These are phyloP conservation scores for Trachops cirrhosus DNA, from an alignment of 2,797 vertebrate species.

Conservation along the genomic window DNA sequence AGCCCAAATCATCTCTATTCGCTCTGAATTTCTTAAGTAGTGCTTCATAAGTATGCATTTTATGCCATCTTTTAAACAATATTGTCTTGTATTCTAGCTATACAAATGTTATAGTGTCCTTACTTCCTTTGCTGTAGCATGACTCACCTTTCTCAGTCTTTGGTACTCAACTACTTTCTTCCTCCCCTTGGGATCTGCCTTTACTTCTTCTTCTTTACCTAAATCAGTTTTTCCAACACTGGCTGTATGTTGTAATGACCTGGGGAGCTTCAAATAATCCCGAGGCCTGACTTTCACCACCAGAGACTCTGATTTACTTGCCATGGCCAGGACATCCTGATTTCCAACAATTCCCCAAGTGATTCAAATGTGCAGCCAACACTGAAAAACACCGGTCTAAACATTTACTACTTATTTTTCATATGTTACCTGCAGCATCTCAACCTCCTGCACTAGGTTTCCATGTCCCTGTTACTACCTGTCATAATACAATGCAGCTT, in stretches of 20 bases:
- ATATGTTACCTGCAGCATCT: background rate
- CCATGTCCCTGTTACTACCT: background rate
- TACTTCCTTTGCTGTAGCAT: background rate
- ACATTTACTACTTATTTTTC: background rate
- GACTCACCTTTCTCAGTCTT: background rate
- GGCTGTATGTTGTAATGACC: background rate
- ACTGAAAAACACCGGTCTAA: background rate
- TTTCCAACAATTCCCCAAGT: background rate
- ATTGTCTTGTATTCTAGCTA: background rate
- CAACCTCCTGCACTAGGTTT: background rate
- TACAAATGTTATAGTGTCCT: background rate
- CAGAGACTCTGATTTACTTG: background rate
- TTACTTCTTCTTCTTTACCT: background rate
- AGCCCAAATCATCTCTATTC: background rate
- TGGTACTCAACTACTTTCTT: background rate
- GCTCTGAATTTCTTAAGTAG: background rate
- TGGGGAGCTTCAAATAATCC: background rate
- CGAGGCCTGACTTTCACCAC: background rate
- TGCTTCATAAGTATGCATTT: background rate
- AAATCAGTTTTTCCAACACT: background rate
- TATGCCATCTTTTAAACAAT: background rate
- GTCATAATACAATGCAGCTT: background rate
- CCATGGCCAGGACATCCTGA: background rate
- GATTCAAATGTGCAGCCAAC: background rate
- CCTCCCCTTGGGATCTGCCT: background rate